Evolutionary conservation across 2,797 vertebrate genomes (phyloP).

Genomic region (Betta splendens): DNA sequence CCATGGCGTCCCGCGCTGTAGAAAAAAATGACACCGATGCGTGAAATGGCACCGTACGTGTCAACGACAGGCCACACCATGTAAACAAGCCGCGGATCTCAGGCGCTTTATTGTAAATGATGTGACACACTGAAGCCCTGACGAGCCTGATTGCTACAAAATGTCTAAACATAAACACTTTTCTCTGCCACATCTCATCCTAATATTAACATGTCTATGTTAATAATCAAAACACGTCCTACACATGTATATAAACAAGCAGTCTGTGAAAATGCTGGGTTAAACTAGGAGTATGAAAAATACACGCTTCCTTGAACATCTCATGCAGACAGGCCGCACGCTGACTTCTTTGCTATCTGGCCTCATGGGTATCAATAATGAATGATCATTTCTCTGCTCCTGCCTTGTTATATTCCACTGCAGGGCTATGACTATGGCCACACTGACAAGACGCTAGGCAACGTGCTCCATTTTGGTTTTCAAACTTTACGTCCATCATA

Average conservation of each 20-base stretch:
- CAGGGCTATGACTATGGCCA: conserved; percentile 30
- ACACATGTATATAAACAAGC: too few relatives aligned
- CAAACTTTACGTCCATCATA: conserved; percentile 14
- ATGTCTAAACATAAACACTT: conserved; percentile 23
- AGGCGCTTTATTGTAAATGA: conserved; percentile 32
- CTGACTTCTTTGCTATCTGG: conserved; percentile 27
- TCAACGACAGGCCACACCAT: conserved; percentile 15
- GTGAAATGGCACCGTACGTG: conserved; percentile 19
- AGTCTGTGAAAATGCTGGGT: background rate
- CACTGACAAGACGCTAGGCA: conserved; percentile 10
- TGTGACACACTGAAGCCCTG: conserved; percentile 8
- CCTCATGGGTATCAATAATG: conserved; percentile 59
- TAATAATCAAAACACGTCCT: background rate
- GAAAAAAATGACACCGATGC: conserved; percentile 1
- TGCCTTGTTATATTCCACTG: conserved; percentile 45
- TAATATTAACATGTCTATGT: conserved; percentile 21
- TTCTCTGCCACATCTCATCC: conserved; percentile 15
- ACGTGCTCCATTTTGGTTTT: conserved; percentile 8
- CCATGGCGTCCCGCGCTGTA: too few relatives aligned
- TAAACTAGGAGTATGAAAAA: conserved; percentile 16
- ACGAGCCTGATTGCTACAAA: conserved; percentile 6
- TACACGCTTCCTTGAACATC: conserved; percentile 25
- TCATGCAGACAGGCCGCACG: conserved; percentile 20
- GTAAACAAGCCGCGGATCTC: conserved; percentile 33
- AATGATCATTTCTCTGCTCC: conserved; percentile 43